A percentile compares a stretch with the other conserved stretches of the same genome.
These are phyloP conservation scores for Dendronephthya gigantea DNA, from an alignment of 64 coral and sea anemone species.

Conservation along the genomic window DNA sequence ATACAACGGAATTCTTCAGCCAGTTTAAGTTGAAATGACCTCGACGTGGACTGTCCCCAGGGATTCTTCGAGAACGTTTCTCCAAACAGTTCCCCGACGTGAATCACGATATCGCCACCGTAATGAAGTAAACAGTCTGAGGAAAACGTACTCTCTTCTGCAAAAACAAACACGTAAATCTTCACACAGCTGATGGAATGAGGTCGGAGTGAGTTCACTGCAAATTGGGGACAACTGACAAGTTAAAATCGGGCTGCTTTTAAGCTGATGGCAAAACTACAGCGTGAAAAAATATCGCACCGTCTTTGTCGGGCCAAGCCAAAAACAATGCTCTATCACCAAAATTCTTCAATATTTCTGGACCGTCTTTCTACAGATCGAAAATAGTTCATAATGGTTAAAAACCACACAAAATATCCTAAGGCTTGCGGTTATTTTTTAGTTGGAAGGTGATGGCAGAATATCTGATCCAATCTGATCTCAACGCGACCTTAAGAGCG, in stretches of 20 bases:
- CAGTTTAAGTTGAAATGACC: conserved; percentile 61
- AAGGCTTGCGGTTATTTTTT: too few species aligned
- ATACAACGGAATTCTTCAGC: conserved; percentile 61
- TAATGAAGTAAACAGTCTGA: conserved; percentile 61
- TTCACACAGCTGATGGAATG: too few species aligned
- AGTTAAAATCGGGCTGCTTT: too few species aligned
- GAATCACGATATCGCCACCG: conserved; percentile 65
- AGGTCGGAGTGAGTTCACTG: too few species aligned
- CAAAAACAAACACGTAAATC: not conserved
- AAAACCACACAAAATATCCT: too few species aligned
- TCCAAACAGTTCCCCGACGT: conserved; percentile 73
- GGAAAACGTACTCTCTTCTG: conserved; percentile 61
- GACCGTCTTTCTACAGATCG: conserved; percentile 30
- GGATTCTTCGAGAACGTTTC: conserved; percentile 65
- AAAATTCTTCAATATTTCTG: conserved; percentile 35
- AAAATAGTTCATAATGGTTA: conserved; percentile 6
- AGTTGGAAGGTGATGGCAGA: too few species aligned
- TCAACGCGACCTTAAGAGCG: too few species aligned
- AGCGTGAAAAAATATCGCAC: too few species aligned
- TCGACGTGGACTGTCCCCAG: conserved; percentile 73
- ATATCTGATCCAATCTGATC: too few species aligned
- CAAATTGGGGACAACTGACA: too few species aligned
- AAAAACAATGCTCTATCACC: conserved; percentile 55
- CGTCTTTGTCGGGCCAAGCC: conserved; percentile 80
- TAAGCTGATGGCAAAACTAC: too few species aligned